phyloP scores from a whole-genome alignment of 1,140 invertebrate genomes.

The Heliothis subflexa region DNA sequence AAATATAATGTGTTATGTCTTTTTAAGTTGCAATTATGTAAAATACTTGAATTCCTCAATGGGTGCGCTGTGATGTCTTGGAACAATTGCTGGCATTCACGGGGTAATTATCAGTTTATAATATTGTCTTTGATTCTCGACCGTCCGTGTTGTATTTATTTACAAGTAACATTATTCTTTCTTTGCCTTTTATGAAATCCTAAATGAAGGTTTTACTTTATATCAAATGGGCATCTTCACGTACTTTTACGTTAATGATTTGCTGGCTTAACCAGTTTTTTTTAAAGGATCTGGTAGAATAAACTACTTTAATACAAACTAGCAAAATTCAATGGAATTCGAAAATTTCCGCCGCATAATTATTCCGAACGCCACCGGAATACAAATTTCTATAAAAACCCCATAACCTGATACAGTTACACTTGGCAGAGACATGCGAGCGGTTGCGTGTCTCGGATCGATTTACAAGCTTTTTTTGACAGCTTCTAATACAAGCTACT shows the following conservation, averaged over 20 bases:
- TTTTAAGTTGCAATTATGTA: constrained; percentile 36
- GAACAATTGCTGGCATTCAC: not conserved
- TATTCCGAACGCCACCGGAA: constrained; percentile 36
- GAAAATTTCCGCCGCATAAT: not conserved
- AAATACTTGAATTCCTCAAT: constrained; percentile 3
- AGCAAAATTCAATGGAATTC: not conserved
- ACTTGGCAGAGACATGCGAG: constrained; percentile 48
- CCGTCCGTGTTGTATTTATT: constrained; percentile 1
- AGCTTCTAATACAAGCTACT: constrained; percentile 71
- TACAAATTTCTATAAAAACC: constrained; percentile 24
- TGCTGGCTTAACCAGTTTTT: too few species aligned
- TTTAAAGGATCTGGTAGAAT: too few species aligned
- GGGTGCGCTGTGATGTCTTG: constrained; percentile 7
- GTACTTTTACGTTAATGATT: too few species aligned
- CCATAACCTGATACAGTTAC: constrained; percentile 33
- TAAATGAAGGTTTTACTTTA: too few species aligned
- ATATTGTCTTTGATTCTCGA: not conserved
- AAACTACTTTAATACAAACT: too few species aligned
- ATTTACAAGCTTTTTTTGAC: constrained; percentile 76
- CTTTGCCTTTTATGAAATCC: too few species aligned
- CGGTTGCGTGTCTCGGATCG: constrained; percentile 73
- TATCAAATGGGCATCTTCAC: too few species aligned
- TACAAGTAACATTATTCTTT: not conserved
- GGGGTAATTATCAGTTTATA: constrained; percentile 5
- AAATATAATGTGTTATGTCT: constrained; percentile 12